Conservation (phyloP, 2,888 invertebrate species). For the Cyaniris semiargus region DNA sequence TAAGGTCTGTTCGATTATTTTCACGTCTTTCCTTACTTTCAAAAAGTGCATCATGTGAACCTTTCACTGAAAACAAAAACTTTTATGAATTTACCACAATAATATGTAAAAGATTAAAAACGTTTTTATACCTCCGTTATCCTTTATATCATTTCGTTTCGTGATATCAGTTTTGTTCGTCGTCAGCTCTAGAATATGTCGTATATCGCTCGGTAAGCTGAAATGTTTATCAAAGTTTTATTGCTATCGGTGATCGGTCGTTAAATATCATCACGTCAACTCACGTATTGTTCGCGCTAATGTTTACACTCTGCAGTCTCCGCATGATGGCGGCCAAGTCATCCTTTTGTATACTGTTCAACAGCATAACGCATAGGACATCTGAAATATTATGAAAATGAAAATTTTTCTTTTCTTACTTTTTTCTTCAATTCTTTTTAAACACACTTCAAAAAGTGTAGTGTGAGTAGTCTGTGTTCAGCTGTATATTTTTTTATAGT, state of each 20-base stretch:
- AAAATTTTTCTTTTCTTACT: background rate
- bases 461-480: too few relatives aligned
- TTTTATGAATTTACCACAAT: background rate
- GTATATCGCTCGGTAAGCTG: background rate
- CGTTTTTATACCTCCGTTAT: background rate
- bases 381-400: slow-evolving; percentile 56
- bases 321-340: slow-evolving; percentile 59
- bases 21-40: background rate
- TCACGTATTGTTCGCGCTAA: slow-evolving; percentile 64
- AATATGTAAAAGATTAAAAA: background rate
- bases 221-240: slow-evolving; percentile 27
- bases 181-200: background rate
- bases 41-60: background rate
- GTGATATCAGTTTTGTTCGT: background rate
- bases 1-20: background rate
- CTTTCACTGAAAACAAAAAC: background rate
- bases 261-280: slow-evolving; percentile 42
- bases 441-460: too few relatives aligned
- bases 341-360: slow-evolving; percentile 69
- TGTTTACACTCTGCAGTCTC: slow-evolving; percentile 66
- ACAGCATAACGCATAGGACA: slow-evolving; percentile 66
- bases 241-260: background rate
- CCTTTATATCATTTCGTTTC: background rate
- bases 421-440: background rate
- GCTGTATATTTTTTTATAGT: too few relatives aligned